Conservation (phyloP, 2,113 vertebrate genomes). For the Notiomystis cincta region DNA sequence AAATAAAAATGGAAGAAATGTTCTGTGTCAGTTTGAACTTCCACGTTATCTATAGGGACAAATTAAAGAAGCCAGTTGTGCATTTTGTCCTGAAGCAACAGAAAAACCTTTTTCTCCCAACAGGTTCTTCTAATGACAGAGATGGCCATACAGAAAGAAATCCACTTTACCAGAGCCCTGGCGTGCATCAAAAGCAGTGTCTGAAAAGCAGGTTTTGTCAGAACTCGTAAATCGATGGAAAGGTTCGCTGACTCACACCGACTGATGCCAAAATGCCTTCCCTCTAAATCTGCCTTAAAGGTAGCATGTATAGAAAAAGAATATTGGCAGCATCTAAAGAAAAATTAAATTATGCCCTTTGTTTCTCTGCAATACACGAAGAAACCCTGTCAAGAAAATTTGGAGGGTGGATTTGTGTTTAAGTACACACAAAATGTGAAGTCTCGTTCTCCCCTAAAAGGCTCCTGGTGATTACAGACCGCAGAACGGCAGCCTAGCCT, state of each 20-base stretch:
- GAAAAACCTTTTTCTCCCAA: neutral
- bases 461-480: neutral
- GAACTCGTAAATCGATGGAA: conserved; percentile 18
- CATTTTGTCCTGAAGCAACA: neutral
- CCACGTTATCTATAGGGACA: neutral
- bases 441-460: neutral
- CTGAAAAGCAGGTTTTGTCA: conserved; percentile 44
- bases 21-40: neutral
- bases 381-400: neutral
- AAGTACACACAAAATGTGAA: neutral
- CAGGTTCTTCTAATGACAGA: neutral
- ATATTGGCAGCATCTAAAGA: neutral
- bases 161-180: neutral
- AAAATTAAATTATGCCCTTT: neutral
- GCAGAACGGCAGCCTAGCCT: neutral
- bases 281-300: conserved; percentile 15
- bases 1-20: neutral
- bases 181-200: neutral
- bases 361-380: neutral
- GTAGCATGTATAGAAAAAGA: neutral
- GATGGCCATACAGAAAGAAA: conserved; percentile 8
- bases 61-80: neutral
- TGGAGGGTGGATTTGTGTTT: neutral
- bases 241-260: neutral
- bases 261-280: neutral